Conservation (phyloP, 2,888 invertebrate species). For the Gerosis bhagava region DNA sequence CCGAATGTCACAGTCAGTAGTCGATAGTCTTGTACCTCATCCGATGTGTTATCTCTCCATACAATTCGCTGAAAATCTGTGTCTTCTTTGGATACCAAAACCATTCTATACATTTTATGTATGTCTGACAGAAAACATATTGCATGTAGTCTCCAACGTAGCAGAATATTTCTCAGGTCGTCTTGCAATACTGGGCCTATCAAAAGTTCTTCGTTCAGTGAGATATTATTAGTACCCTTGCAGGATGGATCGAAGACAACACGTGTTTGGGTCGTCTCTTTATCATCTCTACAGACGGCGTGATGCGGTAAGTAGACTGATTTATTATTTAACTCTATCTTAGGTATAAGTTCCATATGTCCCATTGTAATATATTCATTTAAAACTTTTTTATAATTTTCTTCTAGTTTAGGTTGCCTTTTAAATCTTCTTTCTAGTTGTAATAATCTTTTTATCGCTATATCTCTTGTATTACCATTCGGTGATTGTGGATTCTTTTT, state of each 20-base stretch:
- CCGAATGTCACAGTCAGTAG: slow-evolving; percentile 35
- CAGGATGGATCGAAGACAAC: slow-evolving; percentile 34
- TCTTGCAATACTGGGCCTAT: slow-evolving; percentile 34
- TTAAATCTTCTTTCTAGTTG: slow-evolving; percentile 27
- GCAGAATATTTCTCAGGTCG: slow-evolving; percentile 32
- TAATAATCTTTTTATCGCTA: slow-evolving; percentile 29
- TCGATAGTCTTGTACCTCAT: slow-evolving; percentile 22
- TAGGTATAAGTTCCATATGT: slow-evolving; percentile 28
- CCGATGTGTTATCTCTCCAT: slow-evolving; percentile 15
- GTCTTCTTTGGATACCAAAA: slow-evolving; percentile 32
- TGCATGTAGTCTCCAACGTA: slow-evolving; percentile 34
- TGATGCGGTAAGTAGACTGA: slow-evolving; percentile 13
- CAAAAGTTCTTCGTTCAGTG: slow-evolving; percentile 33
- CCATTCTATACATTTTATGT: slow-evolving; percentile 40
- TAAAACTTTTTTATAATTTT: slow-evolving; percentile 28
- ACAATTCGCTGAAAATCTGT: slow-evolving; percentile 31
- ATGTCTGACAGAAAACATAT: slow-evolving; percentile 37
- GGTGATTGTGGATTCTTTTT: slow-evolving; percentile 24
- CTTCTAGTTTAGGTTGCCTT: slow-evolving; percentile 22
- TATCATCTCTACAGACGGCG: slow-evolving; percentile 34
- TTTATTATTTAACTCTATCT: slow-evolving; percentile 3
- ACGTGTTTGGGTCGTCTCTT: slow-evolving; percentile 26
- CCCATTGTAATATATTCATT: slow-evolving; percentile 24
- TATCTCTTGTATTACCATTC: slow-evolving; percentile 29
- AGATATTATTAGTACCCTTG: slow-evolving; percentile 17